Evolutionary conservation across 2,113 vertebrate genomes (phyloP), one percentile per base, ranked within the genome.

Genomic region (Pantherophis guttatus): DNA sequence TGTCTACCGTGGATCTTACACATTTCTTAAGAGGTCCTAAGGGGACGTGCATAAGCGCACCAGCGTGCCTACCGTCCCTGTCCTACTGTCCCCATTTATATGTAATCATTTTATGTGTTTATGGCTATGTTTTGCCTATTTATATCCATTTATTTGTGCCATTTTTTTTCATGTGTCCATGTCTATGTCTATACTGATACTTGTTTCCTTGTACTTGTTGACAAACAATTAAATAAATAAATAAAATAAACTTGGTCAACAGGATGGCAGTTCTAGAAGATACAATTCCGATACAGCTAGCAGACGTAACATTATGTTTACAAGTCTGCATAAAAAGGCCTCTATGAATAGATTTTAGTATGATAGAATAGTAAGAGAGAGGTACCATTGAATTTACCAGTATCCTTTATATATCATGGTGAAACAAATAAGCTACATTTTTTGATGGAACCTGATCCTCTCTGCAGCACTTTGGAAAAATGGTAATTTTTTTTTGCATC

Each of bases 401-500:
- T 89, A 50, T 17, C 39, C 95, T 54, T 81, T 81, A 19, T 39
- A 81, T 3, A 21, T 81, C 70, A 91, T 44, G n/a, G 7, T 52
- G 24, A 75, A 62, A 62, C 55, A 48, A 93, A 91, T 54, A 86
- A 93, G 29, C 44, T 92, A 90, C 91, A 88, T 94, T 81, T 58
- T 65, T 65, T 92, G 59, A 93, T 94, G 92, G 62, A 52, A 55
- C 15, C 24, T 93, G 0, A 0, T 23, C 52, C 58, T 0, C 88
- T 53, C 87, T 86, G 62, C 70, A 91, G 62, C 93, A 87, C 8
- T 23, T 55, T 33, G 48, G 89, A 65, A 90, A 13, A 58, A 90
- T 75, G 90, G 91, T 94, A 90, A 81, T 26, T 15, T 44, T 33
- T 44, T 33, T 94, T 88, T 86, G 91, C 85, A 95, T 81, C 91